Conservation (phyloP, 2,113 vertebrate species). For the Sinocyclocheilus grahami region DNA sequence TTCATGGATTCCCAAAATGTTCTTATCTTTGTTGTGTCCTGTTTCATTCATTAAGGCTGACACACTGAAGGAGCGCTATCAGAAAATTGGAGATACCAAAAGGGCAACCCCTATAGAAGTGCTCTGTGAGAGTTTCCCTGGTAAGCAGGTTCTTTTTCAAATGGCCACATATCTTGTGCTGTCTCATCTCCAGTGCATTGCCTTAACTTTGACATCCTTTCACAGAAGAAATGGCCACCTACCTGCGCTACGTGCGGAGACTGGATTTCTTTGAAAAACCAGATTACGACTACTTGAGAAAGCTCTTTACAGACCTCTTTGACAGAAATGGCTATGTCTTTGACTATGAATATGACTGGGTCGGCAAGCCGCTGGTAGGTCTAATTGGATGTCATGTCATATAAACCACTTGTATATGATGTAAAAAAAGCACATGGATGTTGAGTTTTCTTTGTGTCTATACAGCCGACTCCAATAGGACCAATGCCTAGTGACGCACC, state of each 20-base stretch:
- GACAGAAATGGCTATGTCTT: slow-evolving; percentile 89
- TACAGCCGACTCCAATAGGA: too few species aligned
- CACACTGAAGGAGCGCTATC: slow-evolving; percentile 94
- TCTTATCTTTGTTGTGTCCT: background rate
- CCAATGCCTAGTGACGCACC: too few species aligned
- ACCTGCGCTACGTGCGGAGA: slow-evolving; percentile 90
- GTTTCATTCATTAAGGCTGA: slow-evolving; percentile 79
- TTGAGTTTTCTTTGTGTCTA: too few species aligned
- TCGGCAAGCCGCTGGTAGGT: slow-evolving; percentile 93
- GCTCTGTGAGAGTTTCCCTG: slow-evolving; percentile 93
- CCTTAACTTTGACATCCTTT: slow-evolving; percentile 47
- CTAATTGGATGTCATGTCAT: background rate
- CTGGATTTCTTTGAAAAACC: slow-evolving; percentile 97
- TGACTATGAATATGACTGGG: slow-evolving; percentile 97
- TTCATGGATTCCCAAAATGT: background rate
- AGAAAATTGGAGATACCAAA: slow-evolving; percentile 96
- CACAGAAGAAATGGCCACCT: slow-evolving; percentile 93
- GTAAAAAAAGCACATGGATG: too few species aligned
- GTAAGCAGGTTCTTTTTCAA: slow-evolving; percentile 69
- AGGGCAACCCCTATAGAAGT: slow-evolving; percentile 89
- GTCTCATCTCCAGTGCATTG: background rate
- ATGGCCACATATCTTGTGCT: background rate
- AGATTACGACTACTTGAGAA: slow-evolving; percentile 93
- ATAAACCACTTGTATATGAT: background rate
- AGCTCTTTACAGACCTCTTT: slow-evolving; percentile 93